These are phyloP conservation scores for Epizoanthus stellaris DNA, from an alignment of 92 coral and sea anemone species.

Conservation along the genomic window DNA sequence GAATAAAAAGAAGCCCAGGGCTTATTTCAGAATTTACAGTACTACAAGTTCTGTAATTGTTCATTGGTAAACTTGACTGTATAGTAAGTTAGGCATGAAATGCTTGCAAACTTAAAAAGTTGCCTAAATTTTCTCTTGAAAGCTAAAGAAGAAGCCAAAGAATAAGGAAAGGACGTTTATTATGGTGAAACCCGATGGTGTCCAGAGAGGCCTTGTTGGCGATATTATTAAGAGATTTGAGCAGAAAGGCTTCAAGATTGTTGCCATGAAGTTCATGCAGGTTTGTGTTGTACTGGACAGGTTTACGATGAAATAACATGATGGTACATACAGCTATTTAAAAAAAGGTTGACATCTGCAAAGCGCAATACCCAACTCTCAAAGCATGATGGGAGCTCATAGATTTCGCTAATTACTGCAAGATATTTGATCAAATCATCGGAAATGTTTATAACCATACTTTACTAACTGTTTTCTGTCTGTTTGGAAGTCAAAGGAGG, in stretches of 20 bases:
- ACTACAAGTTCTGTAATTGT: not conserved
- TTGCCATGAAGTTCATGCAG: constrained; percentile 88
- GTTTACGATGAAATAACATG: not conserved
- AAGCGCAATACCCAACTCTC: too few species aligned
- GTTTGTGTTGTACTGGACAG: constrained; percentile 28
- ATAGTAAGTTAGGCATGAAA: not conserved
- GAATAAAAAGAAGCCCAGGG: too few species aligned
- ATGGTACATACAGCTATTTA: too few species aligned
- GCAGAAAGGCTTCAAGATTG: constrained; percentile 94
- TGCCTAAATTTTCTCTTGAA: constrained; percentile 6
- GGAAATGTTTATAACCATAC: too few species aligned
- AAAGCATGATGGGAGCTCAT: too few species aligned
- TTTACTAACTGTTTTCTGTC: too few species aligned
- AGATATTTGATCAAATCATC: too few species aligned
- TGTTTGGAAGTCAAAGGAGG: too few species aligned
- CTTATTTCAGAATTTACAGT: too few species aligned
- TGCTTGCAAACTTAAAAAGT: not conserved
- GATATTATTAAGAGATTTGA: constrained; percentile 96
- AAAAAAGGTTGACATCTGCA: too few species aligned
- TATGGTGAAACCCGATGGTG: constrained; percentile 98
- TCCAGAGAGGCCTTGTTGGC: constrained; percentile 91
- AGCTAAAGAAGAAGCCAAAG: constrained; percentile 59
- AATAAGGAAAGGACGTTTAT: constrained; percentile 86
- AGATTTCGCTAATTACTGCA: too few species aligned
- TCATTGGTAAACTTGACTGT: not conserved